These are phyloP conservation scores for Lasius fuliginosus DNA, from an alignment of 2,888 invertebrate species.

Conservation along the genomic window DNA sequence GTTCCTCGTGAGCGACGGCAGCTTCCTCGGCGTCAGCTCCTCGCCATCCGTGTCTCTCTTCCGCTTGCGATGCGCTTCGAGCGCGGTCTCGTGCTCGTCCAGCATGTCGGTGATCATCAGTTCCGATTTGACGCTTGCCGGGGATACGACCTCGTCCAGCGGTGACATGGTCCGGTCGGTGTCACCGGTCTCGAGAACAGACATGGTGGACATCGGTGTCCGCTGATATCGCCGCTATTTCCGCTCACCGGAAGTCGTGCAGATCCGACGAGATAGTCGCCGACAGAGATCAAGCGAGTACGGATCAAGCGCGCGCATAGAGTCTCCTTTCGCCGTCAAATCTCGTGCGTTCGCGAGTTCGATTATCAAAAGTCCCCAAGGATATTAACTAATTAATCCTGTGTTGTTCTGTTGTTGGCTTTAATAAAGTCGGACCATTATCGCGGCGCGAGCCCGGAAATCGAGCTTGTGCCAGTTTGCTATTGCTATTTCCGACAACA, in stretches of 20 bases:
- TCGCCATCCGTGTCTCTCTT: slow-evolving; percentile 81
- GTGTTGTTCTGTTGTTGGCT: neutral
- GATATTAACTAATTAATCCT: slow-evolving; percentile 14
- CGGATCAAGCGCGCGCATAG: slow-evolving; percentile 60
- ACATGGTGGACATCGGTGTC: slow-evolving; percentile 76
- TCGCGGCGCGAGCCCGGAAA: neutral
- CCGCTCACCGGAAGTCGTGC: slow-evolving; percentile 61
- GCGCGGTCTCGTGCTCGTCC: slow-evolving; percentile 80
- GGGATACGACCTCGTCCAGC: slow-evolving; percentile 83
- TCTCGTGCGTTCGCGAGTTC: slow-evolving; percentile 5
- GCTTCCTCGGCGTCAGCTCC: slow-evolving; percentile 81
- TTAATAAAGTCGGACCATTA: neutral
- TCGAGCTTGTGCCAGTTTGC: slow-evolving; percentile 3
- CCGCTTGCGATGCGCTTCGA: slow-evolving; percentile 77
- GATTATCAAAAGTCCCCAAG: slow-evolving; percentile 10
- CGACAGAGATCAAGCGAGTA: slow-evolving; percentile 56
- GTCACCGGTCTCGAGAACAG: slow-evolving; percentile 80
- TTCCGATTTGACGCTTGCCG: slow-evolving; percentile 84
- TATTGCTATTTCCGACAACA: neutral
- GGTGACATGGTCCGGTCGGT: slow-evolving; percentile 83
- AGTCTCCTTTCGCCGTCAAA: slow-evolving; percentile 53
- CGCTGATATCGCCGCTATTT: slow-evolving; percentile 46
- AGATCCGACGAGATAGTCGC: slow-evolving; percentile 39
- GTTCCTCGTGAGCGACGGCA: slow-evolving; percentile 81
- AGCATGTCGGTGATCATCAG: slow-evolving; percentile 85